Percentiles rank a stretch among this genome's conserved stretches.
Conservation (phyloP, 2,797 vertebrate species). For the Loriculus beryllinus region DNA sequence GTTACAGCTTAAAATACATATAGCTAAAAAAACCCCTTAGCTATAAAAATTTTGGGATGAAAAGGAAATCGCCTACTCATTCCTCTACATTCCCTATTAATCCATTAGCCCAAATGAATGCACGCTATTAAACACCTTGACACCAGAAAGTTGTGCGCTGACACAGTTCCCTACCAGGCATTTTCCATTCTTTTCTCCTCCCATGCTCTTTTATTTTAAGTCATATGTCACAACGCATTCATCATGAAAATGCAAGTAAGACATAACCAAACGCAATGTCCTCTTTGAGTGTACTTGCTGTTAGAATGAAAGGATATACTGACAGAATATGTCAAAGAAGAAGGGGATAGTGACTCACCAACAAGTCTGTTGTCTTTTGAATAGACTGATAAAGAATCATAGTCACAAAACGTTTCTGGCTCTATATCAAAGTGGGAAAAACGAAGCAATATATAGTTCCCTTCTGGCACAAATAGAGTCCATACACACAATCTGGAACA, state of each 20-base stretch:
- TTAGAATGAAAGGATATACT: background rate
- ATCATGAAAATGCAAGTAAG: background rate
- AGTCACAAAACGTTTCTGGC: slow-evolving; percentile 71
- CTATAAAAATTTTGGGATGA: background rate
- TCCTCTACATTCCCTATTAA: background rate
- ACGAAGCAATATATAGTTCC: slow-evolving; percentile 70
- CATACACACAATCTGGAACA: slow-evolving; percentile 79
- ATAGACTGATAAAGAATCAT: slow-evolving; percentile 69
- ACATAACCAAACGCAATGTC: background rate
- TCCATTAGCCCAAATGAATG: background rate
- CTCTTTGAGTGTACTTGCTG: background rate
- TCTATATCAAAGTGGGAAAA: slow-evolving; percentile 81
- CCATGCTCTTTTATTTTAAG: background rate
- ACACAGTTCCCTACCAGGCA: background rate
- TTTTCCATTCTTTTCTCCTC: background rate
- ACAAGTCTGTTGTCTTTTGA: slow-evolving; percentile 65
- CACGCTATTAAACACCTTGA: background rate
- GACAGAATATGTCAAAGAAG: background rate
- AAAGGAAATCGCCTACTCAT: background rate
- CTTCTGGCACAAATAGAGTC: slow-evolving; percentile 73
- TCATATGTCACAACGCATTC: background rate
- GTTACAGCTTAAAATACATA: background rate
- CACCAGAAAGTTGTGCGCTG: background rate
- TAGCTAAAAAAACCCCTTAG: background rate
- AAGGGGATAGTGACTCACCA: slow-evolving; percentile 71